These are phyloP conservation scores for Notoglanidium macrostoma DNA, from an alignment of 2,797 vertebrate species.

Conservation along the genomic window DNA sequence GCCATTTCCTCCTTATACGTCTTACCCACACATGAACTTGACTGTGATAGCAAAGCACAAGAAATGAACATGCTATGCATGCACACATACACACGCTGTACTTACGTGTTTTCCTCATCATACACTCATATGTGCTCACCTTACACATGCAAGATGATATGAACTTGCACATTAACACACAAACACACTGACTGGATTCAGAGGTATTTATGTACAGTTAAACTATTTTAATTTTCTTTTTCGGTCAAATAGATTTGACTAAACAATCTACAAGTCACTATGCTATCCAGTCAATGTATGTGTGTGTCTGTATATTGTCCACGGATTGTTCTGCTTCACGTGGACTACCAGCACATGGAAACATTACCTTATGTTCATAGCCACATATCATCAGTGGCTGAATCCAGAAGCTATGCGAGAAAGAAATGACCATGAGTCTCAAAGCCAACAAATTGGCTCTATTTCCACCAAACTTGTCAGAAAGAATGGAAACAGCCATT, in stretches of 20 bases:
- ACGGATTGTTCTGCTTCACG: conserved; percentile 27
- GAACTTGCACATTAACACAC: conserved; percentile 53
- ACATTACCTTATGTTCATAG: conserved; percentile 79
- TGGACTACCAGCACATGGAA: conserved; percentile 37
- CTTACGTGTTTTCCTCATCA: conserved; percentile 51
- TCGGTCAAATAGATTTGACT: not conserved
- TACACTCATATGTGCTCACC: conserved; percentile 34
- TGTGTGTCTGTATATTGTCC: conserved; percentile 16
- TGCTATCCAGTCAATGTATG: conserved; percentile 22
- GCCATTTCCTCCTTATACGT: conserved; percentile 70
- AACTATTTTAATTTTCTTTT: not conserved
- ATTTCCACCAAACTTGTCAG: not conserved
- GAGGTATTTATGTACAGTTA: not conserved
- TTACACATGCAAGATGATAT: conserved; percentile 41
- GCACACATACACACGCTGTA: conserved; percentile 39
- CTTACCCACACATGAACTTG: conserved; percentile 78
- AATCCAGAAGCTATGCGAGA: conserved; percentile 69
- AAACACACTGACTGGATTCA: conserved; percentile 59
- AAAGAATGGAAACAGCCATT: not conserved
- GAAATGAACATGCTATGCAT: conserved; percentile 64
- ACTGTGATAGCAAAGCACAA: conserved; percentile 81
- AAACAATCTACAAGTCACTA: not conserved
- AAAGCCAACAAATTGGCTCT: conserved; percentile 34
- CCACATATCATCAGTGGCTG: conserved; percentile 73
- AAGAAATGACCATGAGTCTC: conserved; percentile 70